Base-by-base conservation (phyloP, 1,140 invertebrate species). In the Drosophila varians region DNA sequence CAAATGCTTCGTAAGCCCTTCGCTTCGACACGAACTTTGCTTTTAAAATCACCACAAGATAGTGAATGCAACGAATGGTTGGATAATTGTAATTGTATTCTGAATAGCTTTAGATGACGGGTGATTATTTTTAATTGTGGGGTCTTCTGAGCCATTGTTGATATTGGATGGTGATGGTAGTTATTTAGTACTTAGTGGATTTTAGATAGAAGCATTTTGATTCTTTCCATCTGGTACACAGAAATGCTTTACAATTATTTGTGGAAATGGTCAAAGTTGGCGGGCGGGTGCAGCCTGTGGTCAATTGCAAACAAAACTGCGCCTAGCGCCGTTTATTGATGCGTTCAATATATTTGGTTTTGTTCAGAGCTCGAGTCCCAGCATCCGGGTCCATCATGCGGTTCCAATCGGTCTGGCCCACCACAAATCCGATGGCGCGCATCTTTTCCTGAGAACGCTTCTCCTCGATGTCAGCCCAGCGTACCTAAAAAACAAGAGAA, bases 391-490 rank as follows among this genome's bases (percentile, higher is more conserved):
- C 97, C 91, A 97, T 97, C 95, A 99, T 98, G 77, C 96, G 93
- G 54, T 96, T 94, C 98, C 98, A 99, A 91, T 99, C 96, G 0
- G 97, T 98, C 74, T 98, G 97, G 3, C 98, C 98, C 40, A 99
- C 96, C 28, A 99, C 97, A 92, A 99, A 99, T 11, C 98, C 98
- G 47, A 99, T 95, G 9, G 96, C 96, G 19, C 97, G 94, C 94
- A 97, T 96, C 92, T 97, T 96, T 84, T 97, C 95, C 92, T 98
- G 97, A 74, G 96, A 92, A 74, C 96, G 96, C 78, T 95, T 93
- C 92, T 98, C 97, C 93, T 98, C 98, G 77, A 99, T 93, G 92
- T 99, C 98, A n/a, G 98, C 98, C 98, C 98, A 99, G 57, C 97
- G 94, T 66, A 99, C 97, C 97, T 98, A 91, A 70, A 91, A 90